Percentiles rank a stretch among this genome's conserved stretches.
Conservation (phyloP, 2,888 invertebrate genomes). For the Ophion ventricosus region DNA sequence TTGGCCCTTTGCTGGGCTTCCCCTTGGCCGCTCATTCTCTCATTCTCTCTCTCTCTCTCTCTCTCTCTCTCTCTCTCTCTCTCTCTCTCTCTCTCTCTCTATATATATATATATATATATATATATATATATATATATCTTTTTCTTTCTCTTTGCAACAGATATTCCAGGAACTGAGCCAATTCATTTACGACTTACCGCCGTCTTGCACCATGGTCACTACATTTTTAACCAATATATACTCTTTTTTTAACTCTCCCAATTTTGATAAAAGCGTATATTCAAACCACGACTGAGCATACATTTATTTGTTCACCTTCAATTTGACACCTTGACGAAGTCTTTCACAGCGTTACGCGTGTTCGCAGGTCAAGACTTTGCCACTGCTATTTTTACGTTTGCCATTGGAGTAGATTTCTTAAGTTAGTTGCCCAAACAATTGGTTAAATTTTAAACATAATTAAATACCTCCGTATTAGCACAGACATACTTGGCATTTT, state of each 20-base stretch:
- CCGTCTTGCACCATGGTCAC: neutral
- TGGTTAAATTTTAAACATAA: no score
- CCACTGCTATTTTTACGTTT: no score
- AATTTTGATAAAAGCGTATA: neutral
- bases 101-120: constrained; percentile 38
- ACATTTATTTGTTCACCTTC: neutral
- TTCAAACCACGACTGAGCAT: neutral
- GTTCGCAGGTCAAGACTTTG: no score
- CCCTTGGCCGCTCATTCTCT: constrained; percentile 17
- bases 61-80: constrained; percentile 35
- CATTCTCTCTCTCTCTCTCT: constrained; percentile 32
- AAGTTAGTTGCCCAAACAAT: no score
- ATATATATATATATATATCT: constrained; percentile 31
- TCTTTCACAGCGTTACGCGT: no score
- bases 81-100: constrained; percentile 10
- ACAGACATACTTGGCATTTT: no score
- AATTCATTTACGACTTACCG: constrained; percentile 58
- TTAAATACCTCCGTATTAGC: no score
- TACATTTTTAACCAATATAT: constrained; percentile 8
- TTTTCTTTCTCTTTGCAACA: constrained; percentile 36
- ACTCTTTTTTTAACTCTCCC: neutral
- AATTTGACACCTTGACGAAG: no score
- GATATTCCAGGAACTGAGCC: constrained; percentile 58
- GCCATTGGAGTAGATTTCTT: no score
- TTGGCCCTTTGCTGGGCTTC: constrained; percentile 43